Conservation (phyloP, 2,113 vertebrate genomes). For the Oceanites oceanicus region DNA sequence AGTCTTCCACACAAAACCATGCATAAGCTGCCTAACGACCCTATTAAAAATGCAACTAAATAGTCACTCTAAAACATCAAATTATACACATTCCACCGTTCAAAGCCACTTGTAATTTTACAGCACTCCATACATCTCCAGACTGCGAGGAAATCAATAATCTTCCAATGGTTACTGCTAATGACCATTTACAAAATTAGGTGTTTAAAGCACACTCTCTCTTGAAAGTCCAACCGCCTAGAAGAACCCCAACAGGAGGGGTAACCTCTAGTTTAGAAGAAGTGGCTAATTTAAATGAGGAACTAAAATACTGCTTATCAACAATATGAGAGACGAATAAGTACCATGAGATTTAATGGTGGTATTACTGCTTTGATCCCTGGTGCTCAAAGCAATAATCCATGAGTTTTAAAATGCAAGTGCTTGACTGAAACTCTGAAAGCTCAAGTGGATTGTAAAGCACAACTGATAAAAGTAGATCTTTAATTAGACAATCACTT, state of each 20-base stretch:
- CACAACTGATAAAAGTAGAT: constrained; percentile 6
- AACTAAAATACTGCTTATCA: neutral
- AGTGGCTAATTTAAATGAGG: neutral
- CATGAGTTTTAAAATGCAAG: constrained; percentile 4
- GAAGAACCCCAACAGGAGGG: neutral
- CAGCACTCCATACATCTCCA: neutral
- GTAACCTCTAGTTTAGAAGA: neutral
- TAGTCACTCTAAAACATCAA: neutral
- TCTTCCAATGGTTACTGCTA: neutral
- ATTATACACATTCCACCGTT: neutral
- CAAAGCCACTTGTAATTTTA: neutral
- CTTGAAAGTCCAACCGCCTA: neutral
- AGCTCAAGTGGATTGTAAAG: constrained; percentile 1
- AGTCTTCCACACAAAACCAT: neutral
- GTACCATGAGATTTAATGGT: neutral
- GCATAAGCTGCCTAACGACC: neutral
- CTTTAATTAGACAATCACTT: constrained; percentile 24
- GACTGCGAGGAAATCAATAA: neutral
- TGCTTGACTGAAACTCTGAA: neutral
- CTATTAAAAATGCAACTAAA: neutral
- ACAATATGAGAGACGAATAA: neutral
- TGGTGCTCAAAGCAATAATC: neutral
- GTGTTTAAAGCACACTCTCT: neutral
- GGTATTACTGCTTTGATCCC: neutral
- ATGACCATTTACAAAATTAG: neutral